Conservation (phyloP, 2,888 invertebrate genomes). For the Monopis laevigella region DNA sequence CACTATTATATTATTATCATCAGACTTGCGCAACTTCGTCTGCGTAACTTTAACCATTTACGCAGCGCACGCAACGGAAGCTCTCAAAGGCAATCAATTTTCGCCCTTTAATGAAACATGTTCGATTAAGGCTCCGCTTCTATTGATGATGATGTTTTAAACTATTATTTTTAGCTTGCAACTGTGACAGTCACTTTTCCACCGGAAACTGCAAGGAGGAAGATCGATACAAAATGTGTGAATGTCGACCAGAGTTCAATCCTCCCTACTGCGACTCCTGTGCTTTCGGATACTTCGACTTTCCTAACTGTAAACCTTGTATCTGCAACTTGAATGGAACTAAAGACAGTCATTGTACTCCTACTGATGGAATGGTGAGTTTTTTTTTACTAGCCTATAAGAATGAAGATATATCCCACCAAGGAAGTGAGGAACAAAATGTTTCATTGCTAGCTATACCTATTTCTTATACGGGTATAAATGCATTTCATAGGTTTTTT, state of each 20-base stretch:
- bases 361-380: conserved; percentile 71
- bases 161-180: conserved; percentile 72
- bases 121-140: too few relatives aligned
- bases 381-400: conserved; percentile 4
- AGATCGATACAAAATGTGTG: conserved; percentile 78
- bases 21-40: too few relatives aligned
- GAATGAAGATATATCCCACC: too few relatives aligned
- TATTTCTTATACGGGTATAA: too few relatives aligned
- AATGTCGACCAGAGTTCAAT: conserved; percentile 84
- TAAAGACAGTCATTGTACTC: conserved; percentile 84
- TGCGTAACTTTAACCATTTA: too few relatives aligned
- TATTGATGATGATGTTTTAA: background rate
- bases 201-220: conserved; percentile 96
- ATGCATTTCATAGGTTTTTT: too few relatives aligned
- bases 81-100: too few relatives aligned
- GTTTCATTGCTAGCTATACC: too few relatives aligned
- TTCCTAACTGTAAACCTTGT: conserved; percentile 91
- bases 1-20: too few relatives aligned
- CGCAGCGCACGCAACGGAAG: too few relatives aligned
- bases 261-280: conserved; percentile 86
- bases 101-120: too few relatives aligned
- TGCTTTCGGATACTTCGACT: conserved; percentile 91
- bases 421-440: too few relatives aligned
- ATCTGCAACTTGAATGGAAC: conserved; percentile 94
- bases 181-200: conserved; percentile 84